Base-by-base conservation (phyloP, 2,797 vertebrate genomes). In the Tauraco hartlaubi region DNA sequence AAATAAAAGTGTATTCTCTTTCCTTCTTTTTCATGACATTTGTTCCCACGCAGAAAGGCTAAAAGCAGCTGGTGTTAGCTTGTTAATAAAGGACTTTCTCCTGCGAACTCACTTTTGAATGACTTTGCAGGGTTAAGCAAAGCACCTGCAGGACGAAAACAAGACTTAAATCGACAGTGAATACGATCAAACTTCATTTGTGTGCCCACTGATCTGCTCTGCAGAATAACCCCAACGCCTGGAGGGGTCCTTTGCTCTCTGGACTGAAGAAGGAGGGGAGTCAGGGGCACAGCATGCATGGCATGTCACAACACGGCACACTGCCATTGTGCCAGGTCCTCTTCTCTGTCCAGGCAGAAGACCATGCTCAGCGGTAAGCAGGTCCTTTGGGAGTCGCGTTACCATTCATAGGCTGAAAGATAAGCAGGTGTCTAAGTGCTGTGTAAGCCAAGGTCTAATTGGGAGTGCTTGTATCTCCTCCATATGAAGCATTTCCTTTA, bases 291-390 rank as follows among this genome's bases (percentile, higher is more conserved):
- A 49, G 31, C 18, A 21, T 0, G 2, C 15, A 33, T 1, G 31
- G 28, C 19, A 17, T 1, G 10, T 31, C 16, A 28, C 0, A 3
- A 33, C 15, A 13, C 0, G 15, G 11, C 31, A 83, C 0, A 0
- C 15, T 58, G 39, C 13, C 41, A 4, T 17, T 7, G 1, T 19
- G 15, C 67, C 54, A 56, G 39, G 10, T 39, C 49, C 29, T 62
- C 39, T 78, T 29, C 44, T 58, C 59, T 12, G 7, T 23, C 55
- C 43, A 25, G 35, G 39, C 29, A 84, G 54, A 87, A 61, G 63
- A 56, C 16, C 37, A 6, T 3, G 12, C 22, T 58, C 55, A 69
- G 39, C 25, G 72, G 52, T 29, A 86, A 86, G 9, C 9, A 9
- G 0, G 0, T 76, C 41, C 35, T 67, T 80, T 21, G 55, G 39